These are phyloP conservation scores for Drosophila orena DNA, from an alignment of 1,140 invertebrate genomes.

Conservation along the genomic window DNA sequence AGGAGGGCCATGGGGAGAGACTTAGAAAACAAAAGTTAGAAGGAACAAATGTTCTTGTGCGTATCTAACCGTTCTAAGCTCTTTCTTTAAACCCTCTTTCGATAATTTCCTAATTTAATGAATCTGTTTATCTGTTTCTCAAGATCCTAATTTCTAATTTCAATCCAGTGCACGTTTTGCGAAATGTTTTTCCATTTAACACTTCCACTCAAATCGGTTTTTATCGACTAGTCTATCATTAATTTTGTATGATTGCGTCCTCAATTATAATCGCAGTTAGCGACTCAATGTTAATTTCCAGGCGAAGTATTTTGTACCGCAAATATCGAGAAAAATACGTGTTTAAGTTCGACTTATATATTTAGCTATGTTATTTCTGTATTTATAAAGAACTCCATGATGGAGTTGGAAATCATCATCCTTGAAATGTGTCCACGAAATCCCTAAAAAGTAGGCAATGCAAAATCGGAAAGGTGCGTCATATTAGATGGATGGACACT, in stretches of 20 bases:
- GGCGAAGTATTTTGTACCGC: background rate
- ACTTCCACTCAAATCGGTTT: constrained; percentile 17
- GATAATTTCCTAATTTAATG: background rate
- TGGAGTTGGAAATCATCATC: background rate
- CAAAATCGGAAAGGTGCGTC: background rate
- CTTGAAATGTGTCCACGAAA: background rate
- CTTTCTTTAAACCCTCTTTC: too few relatives aligned
- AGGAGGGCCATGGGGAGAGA: too few relatives aligned
- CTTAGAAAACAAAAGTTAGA: background rate
- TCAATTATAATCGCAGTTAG: constrained; percentile 39
- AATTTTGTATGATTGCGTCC: too few relatives aligned
- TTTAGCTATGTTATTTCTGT: background rate
- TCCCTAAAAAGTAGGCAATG: constrained; percentile 25
- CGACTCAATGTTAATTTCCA: constrained; percentile 34
- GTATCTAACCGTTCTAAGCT: too few relatives aligned
- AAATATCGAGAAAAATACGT: constrained; percentile 12
- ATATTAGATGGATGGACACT: background rate
- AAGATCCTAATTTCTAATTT: background rate
- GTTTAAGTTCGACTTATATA: constrained; percentile 3
- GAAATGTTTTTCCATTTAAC: constrained; percentile 44
- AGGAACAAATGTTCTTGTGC: background rate
- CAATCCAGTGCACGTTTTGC: background rate
- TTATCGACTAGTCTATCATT: constrained; percentile 9
- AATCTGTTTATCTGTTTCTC: background rate
- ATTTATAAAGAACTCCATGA: background rate